Evolutionary conservation across 2,888 invertebrate genomes (phyloP).

Genomic region (Eristalinus aeneus): DNA sequence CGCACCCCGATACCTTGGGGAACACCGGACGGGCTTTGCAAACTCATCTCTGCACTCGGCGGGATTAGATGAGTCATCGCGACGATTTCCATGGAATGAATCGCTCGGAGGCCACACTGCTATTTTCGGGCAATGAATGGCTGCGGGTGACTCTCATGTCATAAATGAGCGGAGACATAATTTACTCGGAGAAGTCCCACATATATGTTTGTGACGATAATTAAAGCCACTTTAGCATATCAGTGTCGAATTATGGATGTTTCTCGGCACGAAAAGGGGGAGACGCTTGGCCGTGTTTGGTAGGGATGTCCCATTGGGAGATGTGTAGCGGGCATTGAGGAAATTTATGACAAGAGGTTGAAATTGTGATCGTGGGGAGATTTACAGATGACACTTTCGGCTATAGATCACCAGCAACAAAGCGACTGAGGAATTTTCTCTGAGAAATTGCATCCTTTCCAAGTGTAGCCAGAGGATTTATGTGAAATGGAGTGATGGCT

Average conservation of each 20-base stretch:
- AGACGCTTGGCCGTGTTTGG: not conserved
- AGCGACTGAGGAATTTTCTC: not conserved
- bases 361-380: not conserved
- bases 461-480: not conserved
- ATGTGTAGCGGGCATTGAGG: conserved; percentile 7
- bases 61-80: conserved; percentile 36
- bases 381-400: conserved; percentile 4
- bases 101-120: conserved; percentile 13
- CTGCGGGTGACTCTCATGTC: conserved; percentile 39
- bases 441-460: not conserved
- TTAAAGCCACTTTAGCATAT: conserved; percentile 58
- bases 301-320: conserved; percentile 12
- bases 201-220: conserved; percentile 33
- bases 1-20: not conserved
- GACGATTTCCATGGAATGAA: conserved; percentile 3
- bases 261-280: conserved; percentile 15
- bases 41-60: conserved; percentile 16
- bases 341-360: conserved; percentile 23
- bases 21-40: not conserved
- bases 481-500: not conserved
- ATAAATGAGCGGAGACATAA: conserved; percentile 33
- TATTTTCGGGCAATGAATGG: conserved; percentile 49
- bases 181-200: conserved; percentile 32
- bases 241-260: conserved; percentile 48
- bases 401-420: not conserved